Evolutionary conservation across 2,888 invertebrate species (phyloP).

Genomic region (Cerastis leucographa): DNA sequence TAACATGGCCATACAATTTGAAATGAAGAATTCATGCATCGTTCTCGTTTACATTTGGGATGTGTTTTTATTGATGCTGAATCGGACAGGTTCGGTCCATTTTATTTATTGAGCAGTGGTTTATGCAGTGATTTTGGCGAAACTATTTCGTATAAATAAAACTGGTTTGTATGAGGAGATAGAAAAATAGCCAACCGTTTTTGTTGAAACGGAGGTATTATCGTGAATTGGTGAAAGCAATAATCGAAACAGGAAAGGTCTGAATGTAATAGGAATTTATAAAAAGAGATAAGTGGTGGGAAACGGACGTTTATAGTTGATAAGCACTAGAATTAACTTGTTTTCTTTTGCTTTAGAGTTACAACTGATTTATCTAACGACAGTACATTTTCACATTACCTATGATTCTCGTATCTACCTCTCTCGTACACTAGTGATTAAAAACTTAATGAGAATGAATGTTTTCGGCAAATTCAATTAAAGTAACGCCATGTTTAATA

Average conservation of each 20-base stretch:
- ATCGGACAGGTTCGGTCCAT: constrained; percentile 82
- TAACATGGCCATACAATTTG: constrained; percentile 90
- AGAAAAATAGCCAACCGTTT: constrained; percentile 52
- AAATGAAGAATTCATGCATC: constrained; percentile 90
- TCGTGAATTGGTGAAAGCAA: constrained; percentile 57
- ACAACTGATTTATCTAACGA: background rate
- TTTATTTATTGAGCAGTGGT: constrained; percentile 84
- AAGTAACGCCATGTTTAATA: background rate
- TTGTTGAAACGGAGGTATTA: constrained; percentile 50
- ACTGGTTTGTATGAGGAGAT: constrained; percentile 55
- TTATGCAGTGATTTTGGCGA: constrained; percentile 70
- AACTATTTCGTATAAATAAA: constrained; percentile 70
- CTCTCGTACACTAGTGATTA: no score
- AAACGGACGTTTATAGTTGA: constrained; percentile 28
- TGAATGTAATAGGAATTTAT: constrained; percentile 43
- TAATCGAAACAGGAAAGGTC: constrained; percentile 45
- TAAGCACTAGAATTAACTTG: constrained; percentile 14
- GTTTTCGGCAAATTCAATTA: background rate
- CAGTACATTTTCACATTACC: background rate
- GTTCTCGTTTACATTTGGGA: constrained; percentile 86
- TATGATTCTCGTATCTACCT: background rate
- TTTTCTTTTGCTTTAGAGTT: constrained; percentile 25
- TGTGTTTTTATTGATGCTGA: constrained; percentile 88
- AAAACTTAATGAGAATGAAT: background rate
- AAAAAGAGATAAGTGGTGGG: constrained; percentile 34